phyloP scores from a whole-genome alignment of 2,797 vertebrate species.

The Myioborus melanocephalus region DNA sequence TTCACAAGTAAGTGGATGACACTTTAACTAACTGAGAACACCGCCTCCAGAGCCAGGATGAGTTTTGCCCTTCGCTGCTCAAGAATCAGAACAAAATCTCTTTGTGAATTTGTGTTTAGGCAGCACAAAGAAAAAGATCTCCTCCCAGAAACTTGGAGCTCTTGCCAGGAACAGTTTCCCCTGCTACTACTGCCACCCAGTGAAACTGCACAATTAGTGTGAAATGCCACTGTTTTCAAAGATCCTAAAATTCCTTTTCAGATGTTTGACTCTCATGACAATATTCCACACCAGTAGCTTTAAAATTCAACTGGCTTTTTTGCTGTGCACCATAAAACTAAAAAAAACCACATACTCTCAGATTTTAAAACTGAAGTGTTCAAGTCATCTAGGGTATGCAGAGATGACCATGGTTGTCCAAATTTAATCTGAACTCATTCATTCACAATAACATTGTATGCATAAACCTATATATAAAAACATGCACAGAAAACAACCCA shows the following conservation, averaged over 20 bases:
- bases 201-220: background rate
- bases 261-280: background rate
- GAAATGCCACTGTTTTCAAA: background rate
- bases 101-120: background rate
- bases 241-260: background rate
- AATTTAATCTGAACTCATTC: background rate
- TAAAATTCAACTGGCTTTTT: background rate
- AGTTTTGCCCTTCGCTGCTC: background rate
- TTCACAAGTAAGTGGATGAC: background rate
- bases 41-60: background rate
- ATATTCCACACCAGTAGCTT: background rate
- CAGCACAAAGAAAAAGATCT: background rate
- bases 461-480: background rate
- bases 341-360: background rate
- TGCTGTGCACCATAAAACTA: background rate
- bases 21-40: background rate
- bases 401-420: background rate
- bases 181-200: slow-evolving; percentile 51
- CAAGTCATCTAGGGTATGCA: background rate
- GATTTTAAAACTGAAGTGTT: background rate
- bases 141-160: background rate
- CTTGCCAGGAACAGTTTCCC: background rate
- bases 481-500: background rate
- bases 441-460: background rate
- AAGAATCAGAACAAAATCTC: background rate